A percentile compares a stretch with the other conserved stretches of the same genome.
Evolutionary conservation across 2,113 vertebrate genomes (phyloP).

Genomic region (Prolemur simus): DNA sequence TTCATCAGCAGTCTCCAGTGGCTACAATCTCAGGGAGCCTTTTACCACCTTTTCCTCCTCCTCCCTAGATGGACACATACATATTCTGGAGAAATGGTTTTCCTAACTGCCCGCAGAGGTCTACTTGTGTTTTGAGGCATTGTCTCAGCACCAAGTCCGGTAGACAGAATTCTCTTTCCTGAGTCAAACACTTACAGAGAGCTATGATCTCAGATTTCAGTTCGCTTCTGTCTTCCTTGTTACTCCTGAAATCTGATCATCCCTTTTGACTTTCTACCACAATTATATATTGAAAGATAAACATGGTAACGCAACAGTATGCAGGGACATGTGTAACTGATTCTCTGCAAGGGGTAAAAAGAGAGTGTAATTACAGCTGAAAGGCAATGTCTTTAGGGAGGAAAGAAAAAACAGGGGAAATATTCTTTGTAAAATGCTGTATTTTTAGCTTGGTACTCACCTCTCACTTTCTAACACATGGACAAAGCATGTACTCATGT

Average conservation of each 20-base stretch:
- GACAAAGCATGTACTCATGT: not conserved
- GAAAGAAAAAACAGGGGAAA: not conserved
- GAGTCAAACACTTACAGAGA: not conserved
- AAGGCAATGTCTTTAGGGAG: not conserved
- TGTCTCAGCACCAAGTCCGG: not conserved
- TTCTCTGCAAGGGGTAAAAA: not conserved
- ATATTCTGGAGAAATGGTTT: not conserved
- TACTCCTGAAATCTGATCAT: slow-evolving; percentile 1
- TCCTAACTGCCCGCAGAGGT: not conserved
- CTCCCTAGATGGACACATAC: not conserved
- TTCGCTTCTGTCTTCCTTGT: not conserved
- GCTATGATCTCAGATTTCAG: not conserved
- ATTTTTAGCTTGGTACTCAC: slow-evolving; percentile 29
- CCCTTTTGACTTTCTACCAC: slow-evolving; percentile 11
- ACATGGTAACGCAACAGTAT: not conserved
- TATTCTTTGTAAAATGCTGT: not conserved
- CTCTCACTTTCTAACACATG: not conserved
- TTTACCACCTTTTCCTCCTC: not conserved
- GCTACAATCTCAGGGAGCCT: not conserved
- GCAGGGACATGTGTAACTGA: not conserved
- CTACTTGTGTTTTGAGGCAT: not conserved
- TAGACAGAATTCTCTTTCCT: slow-evolving; percentile 45
- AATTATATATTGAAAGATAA: slow-evolving; percentile 1
- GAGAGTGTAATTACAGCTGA: slow-evolving; percentile 29
- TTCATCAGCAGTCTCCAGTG: slow-evolving; percentile 45